Conservation (phyloP, 2,888 invertebrate genomes). For the Selenia dentaria region DNA sequence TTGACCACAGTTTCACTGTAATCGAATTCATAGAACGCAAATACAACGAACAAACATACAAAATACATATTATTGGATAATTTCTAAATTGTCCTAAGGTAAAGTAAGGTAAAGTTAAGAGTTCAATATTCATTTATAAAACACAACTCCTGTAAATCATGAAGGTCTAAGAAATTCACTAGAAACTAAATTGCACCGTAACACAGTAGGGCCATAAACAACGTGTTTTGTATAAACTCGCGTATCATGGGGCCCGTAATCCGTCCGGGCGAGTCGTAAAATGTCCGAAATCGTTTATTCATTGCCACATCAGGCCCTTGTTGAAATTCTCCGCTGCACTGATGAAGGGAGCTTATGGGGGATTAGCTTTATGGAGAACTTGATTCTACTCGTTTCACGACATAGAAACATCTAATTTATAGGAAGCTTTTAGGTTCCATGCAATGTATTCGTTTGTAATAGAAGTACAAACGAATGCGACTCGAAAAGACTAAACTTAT, state of each 20-base stretch:
- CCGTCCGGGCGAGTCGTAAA: conserved; percentile 58
- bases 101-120: too few relatives aligned
- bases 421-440: too few relatives aligned
- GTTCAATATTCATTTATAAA: too few relatives aligned
- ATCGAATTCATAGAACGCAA: too few relatives aligned
- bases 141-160: too few relatives aligned
- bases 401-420: conserved; percentile 4
- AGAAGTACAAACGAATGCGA: too few relatives aligned
- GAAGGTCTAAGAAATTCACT: conserved; percentile 13
- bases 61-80: too few relatives aligned
- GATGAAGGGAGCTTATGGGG: conserved; percentile 39
- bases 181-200: conserved; percentile 6
- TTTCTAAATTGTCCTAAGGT: too few relatives aligned
- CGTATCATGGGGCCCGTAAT: conserved; percentile 40
- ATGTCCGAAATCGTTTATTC: conserved; percentile 72
- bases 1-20: too few relatives aligned
- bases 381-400: conserved; percentile 3
- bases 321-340: conserved; percentile 63
- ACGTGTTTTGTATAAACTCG: conserved; percentile 21
- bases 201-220: conserved; percentile 17
- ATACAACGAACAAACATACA: too few relatives aligned
- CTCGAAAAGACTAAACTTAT: too few relatives aligned
- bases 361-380: conserved; percentile 35
- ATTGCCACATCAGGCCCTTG: conserved; percentile 69
- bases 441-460: too few relatives aligned